Evolutionary conservation across 2,888 invertebrate species (phyloP).

Genomic region (Microctonus brassicae): DNA sequence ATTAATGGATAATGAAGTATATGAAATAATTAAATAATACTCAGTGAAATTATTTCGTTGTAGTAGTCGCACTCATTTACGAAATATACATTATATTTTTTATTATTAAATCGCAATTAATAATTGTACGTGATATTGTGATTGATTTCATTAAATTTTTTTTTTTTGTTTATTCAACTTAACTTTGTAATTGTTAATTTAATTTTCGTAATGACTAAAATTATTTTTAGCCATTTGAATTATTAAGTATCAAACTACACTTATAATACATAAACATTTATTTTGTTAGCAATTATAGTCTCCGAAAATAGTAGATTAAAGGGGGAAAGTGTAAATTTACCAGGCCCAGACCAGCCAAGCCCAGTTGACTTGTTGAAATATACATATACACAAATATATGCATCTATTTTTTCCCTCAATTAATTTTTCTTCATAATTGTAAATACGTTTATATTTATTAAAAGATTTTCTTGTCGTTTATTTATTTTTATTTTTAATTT

Average conservation of each 20-base stretch:
- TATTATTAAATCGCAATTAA: constrained; percentile 38
- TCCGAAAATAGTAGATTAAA: neutral
- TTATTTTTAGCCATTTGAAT: neutral
- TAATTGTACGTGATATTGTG: constrained; percentile 32
- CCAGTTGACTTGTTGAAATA: neutral
- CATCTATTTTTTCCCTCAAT: too few species aligned
- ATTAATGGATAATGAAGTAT: neutral
- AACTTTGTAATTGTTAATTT: constrained; percentile 22
- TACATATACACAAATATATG: neutral
- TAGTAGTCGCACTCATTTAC: constrained; percentile 28
- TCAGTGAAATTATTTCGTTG: constrained; percentile 14
- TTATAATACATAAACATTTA: constrained; percentile 9
- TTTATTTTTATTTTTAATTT: constrained; percentile 26
- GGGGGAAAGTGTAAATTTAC: neutral
- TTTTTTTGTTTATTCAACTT: constrained; percentile 12
- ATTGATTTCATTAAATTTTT: neutral
- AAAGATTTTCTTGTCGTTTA: constrained; percentile 16
- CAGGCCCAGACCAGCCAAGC: constrained; percentile 13
- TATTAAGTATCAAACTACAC: constrained; percentile 19
- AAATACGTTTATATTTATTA: constrained; percentile 29
- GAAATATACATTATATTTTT: constrained; percentile 41
- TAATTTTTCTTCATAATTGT: too few species aligned
- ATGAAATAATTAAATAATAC: neutral
- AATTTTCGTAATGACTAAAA: constrained; percentile 19
- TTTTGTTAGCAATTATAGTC: constrained; percentile 1